Conservation (phyloP, 92 coral and sea anemone genomes). For the Phenganax subtilis region DNA sequence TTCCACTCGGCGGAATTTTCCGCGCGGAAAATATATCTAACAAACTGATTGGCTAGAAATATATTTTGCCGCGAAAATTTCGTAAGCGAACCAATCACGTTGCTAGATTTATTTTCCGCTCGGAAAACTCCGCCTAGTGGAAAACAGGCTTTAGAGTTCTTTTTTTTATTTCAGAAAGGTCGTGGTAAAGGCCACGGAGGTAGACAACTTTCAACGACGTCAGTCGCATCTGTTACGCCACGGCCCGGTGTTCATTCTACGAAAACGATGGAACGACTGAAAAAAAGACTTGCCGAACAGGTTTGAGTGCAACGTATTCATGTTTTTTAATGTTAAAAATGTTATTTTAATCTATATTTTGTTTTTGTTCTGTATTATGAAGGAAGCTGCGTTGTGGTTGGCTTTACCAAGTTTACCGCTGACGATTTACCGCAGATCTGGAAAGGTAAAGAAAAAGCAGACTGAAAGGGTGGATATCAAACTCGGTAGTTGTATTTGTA, state of each 20-base stretch:
- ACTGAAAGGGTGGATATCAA: too few relatives aligned
- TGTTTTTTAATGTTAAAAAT: neutral
- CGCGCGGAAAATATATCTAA: too few relatives aligned
- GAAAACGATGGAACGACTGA: conserved; percentile 73
- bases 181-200: conserved; percentile 46
- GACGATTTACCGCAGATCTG: conserved; percentile 69
- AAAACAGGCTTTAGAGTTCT: too few relatives aligned
- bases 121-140: too few relatives aligned
- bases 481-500: too few relatives aligned
- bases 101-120: conserved; percentile 36
- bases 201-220: conserved; percentile 30
- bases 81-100: neutral
- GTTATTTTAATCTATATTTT: neutral
- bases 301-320: conserved; percentile 39
- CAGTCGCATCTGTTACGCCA: conserved; percentile 2
- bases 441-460: conserved; percentile 39
- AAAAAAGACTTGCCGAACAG: conserved; percentile 84
- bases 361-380: neutral
- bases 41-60: too few relatives aligned
- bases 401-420: conserved; percentile 88
- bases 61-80: too few relatives aligned
- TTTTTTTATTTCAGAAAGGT: too few relatives aligned
- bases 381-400: conserved; percentile 88
- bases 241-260: conserved; percentile 21
- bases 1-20: too few relatives aligned